A percentile compares a stretch with the other conserved stretches of the same genome.
These are phyloP conservation scores for Tipula vernalis DNA, from an alignment of 2,888 invertebrate species.

Conservation along the genomic window DNA sequence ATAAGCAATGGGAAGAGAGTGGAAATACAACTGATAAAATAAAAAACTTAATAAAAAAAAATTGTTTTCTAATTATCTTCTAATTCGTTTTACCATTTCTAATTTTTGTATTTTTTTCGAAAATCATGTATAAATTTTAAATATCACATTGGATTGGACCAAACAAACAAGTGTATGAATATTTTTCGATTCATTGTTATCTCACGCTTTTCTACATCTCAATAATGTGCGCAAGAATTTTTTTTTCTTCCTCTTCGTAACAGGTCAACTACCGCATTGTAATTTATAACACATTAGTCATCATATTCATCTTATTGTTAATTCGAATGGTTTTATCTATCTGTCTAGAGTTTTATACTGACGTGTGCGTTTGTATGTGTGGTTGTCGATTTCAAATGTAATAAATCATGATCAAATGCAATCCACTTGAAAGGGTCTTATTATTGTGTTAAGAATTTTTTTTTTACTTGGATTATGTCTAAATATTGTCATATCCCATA, in stretches of 20 bases:
- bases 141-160: neutral
- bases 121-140: neutral
- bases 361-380: neutral
- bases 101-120: neutral
- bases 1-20: neutral
- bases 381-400: neutral
- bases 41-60: neutral
- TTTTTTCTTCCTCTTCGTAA: neutral
- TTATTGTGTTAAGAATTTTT: neutral
- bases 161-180: neutral
- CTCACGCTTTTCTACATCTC: neutral
- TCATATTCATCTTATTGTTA: neutral
- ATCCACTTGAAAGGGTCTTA: neutral
- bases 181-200: neutral
- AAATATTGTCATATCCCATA: neutral
- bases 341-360: neutral
- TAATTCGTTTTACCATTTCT: neutral
- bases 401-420: neutral
- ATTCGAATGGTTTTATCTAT: neutral
- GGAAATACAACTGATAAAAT: neutral
- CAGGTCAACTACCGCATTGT: slow-evolving; percentile 4
- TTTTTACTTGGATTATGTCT: neutral
- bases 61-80: neutral
- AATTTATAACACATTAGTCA: neutral
- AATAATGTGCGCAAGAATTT: neutral